A percentile compares a stretch with the other conserved stretches of the same genome.
Conservation (phyloP, 2,888 invertebrate genomes). For the Troides oblongomaculatus region DNA sequence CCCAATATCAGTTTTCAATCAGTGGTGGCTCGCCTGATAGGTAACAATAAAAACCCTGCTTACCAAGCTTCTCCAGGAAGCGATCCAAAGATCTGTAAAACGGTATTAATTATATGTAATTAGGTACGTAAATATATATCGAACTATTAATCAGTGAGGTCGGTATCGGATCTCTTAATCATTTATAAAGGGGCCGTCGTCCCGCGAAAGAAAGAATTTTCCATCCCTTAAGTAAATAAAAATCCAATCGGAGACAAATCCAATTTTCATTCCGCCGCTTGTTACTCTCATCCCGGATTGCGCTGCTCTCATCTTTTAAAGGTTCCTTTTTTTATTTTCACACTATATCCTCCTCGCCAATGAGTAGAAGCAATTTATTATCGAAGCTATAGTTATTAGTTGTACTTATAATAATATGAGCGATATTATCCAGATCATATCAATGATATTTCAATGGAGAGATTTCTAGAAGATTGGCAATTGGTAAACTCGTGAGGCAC, state of each 20-base stretch:
- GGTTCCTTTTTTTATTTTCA: constrained; percentile 51
- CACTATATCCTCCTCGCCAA: constrained; percentile 16
- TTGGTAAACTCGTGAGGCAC: too few relatives aligned
- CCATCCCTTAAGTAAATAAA: constrained; percentile 80
- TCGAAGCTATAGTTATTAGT: not conserved
- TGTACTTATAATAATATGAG: too few relatives aligned
- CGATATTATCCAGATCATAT: too few relatives aligned
- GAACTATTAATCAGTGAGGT: constrained; percentile 36
- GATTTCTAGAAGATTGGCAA: too few relatives aligned
- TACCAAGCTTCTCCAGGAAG: too few relatives aligned
- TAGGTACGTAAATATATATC: too few relatives aligned
- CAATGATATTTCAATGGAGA: too few relatives aligned
- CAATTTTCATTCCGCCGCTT: constrained; percentile 74
- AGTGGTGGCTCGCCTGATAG: too few relatives aligned
- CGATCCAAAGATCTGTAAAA: too few relatives aligned
- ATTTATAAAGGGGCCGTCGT: constrained; percentile 71
- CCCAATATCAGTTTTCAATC: too few relatives aligned
- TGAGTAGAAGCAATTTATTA: not conserved
- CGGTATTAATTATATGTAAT: too few relatives aligned
- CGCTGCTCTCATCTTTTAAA: constrained; percentile 54
- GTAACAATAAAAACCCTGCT: too few relatives aligned
- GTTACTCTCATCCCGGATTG: constrained; percentile 63
- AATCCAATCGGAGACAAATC: constrained; percentile 78
- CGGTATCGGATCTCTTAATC: constrained; percentile 51
- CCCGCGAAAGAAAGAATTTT: constrained; percentile 60